phyloP scores from a whole-genome alignment of 2,888 invertebrate genomes.

The Eupithecia exiguata region DNA sequence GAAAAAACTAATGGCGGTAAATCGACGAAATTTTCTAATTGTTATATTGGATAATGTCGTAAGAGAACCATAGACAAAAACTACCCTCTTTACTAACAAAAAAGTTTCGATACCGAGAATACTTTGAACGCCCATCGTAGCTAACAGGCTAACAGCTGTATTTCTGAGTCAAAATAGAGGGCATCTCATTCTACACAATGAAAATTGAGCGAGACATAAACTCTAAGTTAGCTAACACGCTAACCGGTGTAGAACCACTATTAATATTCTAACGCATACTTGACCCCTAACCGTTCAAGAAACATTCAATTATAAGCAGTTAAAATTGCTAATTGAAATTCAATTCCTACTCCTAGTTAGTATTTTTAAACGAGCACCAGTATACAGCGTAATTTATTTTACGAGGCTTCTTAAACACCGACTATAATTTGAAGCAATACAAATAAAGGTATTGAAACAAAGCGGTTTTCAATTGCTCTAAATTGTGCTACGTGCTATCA shows the following conservation, averaged over 20 bases:
- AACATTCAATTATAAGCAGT: slow-evolving; percentile 1
- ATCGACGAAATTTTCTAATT: no score
- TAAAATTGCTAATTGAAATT: slow-evolving; percentile 21
- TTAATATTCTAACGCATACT: not conserved
- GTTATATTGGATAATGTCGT: no score
- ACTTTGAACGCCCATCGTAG: no score
- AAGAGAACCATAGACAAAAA: no score
- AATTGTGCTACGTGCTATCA: slow-evolving; percentile 23
- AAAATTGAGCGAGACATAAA: no score
- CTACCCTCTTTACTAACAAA: no score
- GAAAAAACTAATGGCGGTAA: no score
- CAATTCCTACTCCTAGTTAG: slow-evolving; percentile 20
- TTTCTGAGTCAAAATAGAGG: not conserved
- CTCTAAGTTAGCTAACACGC: not conserved
- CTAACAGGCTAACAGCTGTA: no score
- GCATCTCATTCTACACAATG: not conserved
- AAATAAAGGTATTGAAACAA: slow-evolving; percentile 29
- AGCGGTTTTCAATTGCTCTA: slow-evolving; percentile 24
- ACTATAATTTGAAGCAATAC: slow-evolving; percentile 29
- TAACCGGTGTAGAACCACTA: not conserved
- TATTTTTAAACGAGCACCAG: slow-evolving; percentile 23
- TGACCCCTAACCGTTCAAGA: not conserved
- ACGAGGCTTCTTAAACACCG: slow-evolving; percentile 23
- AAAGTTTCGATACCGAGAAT: no score
- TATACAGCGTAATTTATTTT: slow-evolving; percentile 28